These are phyloP conservation scores for Teleogryllus occipitalis DNA, from an alignment of 1,140 invertebrate species.

Conservation along the genomic window DNA sequence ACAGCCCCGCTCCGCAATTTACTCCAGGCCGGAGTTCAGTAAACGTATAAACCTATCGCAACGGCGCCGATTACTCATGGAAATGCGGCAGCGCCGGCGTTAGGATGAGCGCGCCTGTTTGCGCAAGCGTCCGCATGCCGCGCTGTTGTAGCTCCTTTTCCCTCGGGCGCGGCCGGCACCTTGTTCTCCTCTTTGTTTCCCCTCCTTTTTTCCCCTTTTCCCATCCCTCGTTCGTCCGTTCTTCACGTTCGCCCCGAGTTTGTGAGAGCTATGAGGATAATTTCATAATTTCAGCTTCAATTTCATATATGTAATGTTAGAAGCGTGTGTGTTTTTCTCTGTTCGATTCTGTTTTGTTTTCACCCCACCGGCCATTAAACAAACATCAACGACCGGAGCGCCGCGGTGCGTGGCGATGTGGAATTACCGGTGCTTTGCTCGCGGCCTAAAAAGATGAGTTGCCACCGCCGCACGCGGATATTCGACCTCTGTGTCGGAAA, in stretches of 20 bases:
- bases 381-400: background rate
- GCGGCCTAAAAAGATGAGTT: background rate
- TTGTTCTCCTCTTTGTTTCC: background rate
- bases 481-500: background rate
- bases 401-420: background rate
- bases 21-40: background rate
- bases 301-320: background rate
- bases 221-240: background rate
- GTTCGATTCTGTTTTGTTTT: background rate
- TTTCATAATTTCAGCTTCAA: background rate
- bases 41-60: background rate
- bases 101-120: background rate
- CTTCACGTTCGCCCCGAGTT: background rate
- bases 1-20: conserved; percentile 2
- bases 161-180: background rate
- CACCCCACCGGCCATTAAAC: background rate
- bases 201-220: background rate
- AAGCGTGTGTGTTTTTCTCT: background rate
- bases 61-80: background rate
- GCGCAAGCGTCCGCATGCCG: background rate
- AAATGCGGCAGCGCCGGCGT: background rate
- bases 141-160: background rate
- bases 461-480: background rate
- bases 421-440: background rate
- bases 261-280: background rate